These are phyloP conservation scores for Prionace glauca DNA, from an alignment of 2,797 vertebrate genomes.

Conservation along the genomic window DNA sequence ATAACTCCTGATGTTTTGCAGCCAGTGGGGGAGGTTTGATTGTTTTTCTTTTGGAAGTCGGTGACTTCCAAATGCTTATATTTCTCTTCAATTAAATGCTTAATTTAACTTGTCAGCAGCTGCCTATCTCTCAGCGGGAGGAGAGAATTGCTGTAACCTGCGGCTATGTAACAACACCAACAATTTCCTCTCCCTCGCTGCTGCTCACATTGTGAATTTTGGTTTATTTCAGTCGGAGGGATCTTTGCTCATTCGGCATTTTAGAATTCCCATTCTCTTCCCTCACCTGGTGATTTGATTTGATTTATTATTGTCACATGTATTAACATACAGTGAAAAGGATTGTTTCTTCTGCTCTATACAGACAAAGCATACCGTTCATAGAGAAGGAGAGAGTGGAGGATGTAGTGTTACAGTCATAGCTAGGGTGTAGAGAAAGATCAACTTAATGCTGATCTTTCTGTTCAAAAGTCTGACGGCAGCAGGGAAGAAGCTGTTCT, in stretches of 20 bases:
- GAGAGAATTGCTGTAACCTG: background rate
- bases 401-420: too few relatives aligned
- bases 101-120: background rate
- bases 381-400: too few relatives aligned
- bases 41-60: background rate
- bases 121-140: background rate
- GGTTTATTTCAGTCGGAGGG: background rate
- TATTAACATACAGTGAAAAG: too few relatives aligned
- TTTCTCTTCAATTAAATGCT: background rate
- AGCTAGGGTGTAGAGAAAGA: too few relatives aligned
- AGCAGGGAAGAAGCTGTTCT: too few relatives aligned
- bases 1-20: background rate
- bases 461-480: too few relatives aligned
- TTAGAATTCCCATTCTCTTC: too few relatives aligned
- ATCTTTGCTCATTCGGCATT: background rate
- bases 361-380: too few relatives aligned
- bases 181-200: background rate
- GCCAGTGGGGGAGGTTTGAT: background rate
- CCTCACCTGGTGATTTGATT: too few relatives aligned
- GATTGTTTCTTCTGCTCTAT: too few relatives aligned
- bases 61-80: background rate
- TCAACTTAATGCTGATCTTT: too few relatives aligned
- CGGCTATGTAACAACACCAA: background rate
- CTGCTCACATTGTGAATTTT: background rate
- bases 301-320: too few relatives aligned